Percentiles rank a stretch among this genome's conserved stretches.
Evolutionary conservation across 2,797 vertebrate genomes (phyloP).

Genomic region (Halcyon leucocephala): DNA sequence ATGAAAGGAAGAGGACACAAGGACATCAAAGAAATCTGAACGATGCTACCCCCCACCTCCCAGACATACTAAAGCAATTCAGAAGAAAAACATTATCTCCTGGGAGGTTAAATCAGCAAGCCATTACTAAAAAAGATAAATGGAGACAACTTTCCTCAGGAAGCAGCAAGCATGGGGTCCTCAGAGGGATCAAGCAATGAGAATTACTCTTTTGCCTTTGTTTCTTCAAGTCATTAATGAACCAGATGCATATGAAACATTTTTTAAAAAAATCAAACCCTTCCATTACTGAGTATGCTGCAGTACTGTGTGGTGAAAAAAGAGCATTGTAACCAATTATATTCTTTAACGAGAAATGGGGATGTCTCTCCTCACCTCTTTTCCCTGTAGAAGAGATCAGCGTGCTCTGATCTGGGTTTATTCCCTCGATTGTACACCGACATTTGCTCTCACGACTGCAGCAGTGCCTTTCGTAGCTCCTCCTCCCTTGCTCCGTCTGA

Average conservation of each 20-base stretch:
- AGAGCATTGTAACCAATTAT: neutral
- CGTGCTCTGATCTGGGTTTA: neutral
- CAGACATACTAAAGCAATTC: neutral
- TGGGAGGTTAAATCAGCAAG: neutral
- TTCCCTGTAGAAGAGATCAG: neutral
- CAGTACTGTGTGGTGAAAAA: neutral
- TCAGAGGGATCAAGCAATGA: conserved; percentile 7
- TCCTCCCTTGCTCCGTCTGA: neutral
- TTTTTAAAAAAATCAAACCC: neutral
- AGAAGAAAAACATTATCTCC: neutral
- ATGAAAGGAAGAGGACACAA: neutral
- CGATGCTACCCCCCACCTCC: neutral
- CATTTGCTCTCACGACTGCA: neutral
- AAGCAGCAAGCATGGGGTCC: neutral
- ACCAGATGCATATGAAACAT: neutral
- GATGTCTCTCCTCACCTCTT: neutral
- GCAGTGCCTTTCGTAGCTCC: neutral
- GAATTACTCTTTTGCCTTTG: neutral
- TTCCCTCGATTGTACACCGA: neutral
- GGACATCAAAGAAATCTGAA: neutral
- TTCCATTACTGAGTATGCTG: neutral
- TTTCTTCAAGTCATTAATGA: conserved; percentile 25
- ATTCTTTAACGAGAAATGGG: neutral
- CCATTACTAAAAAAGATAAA: neutral
- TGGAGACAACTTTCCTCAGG: neutral